Percentiles rank a stretch among this genome's conserved stretches.
phyloP scores from a whole-genome alignment of 2,797 vertebrate species.

The Sebastes diaconus region DNA sequence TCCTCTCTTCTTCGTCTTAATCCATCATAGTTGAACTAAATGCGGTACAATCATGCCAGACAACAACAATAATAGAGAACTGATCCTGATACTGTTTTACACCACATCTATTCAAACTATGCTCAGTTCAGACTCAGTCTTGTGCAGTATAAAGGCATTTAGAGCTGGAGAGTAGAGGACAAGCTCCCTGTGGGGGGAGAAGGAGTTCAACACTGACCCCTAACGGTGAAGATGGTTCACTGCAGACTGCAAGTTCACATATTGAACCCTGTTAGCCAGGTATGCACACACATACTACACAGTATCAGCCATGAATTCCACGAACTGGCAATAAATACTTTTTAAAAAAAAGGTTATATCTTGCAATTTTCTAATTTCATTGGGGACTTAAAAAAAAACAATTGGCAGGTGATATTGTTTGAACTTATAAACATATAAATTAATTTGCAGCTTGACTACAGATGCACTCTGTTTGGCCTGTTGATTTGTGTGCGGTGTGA shows the following conservation, averaged over 20 bases:
- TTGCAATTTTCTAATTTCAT: neutral
- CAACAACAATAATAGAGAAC: neutral
- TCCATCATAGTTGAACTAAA: neutral
- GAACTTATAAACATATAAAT: neutral
- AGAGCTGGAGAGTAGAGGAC: neutral
- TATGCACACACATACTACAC: neutral
- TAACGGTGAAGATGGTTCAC: conserved; percentile 28
- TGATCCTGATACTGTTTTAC: neutral
- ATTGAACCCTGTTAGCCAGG: neutral
- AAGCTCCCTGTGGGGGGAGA: neutral
- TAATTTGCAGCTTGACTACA: neutral
- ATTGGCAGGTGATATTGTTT: neutral
- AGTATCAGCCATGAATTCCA: conserved; percentile 20
- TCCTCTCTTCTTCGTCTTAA: neutral
- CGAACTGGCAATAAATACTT: conserved; percentile 50
- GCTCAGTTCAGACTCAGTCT: neutral
- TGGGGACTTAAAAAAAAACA: neutral
- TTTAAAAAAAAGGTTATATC: neutral
- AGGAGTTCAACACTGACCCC: conserved; percentile 48
- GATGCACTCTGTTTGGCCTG: neutral
- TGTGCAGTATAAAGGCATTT: neutral
- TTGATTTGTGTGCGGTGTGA: conserved; percentile 2
- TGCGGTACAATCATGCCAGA: neutral
- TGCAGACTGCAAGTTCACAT: conserved; percentile 30
- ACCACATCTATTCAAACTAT: conserved; percentile 8